Conservation (phyloP, 2,797 vertebrate species). For the Gymnodraco acuticeps region DNA sequence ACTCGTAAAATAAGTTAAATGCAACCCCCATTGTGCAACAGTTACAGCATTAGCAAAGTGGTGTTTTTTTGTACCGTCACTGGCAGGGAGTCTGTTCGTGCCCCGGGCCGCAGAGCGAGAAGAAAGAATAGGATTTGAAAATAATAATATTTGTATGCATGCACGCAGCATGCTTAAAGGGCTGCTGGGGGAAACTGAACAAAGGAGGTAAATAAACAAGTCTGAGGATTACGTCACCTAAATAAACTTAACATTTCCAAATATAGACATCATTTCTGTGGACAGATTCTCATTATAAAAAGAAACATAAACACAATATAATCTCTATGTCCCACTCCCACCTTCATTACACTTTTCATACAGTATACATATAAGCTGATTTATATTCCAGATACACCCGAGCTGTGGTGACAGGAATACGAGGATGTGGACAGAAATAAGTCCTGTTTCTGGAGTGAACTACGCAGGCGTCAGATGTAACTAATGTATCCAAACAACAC, state of each 20-base stretch:
- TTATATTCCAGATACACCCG: constrained; percentile 15
- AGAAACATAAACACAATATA: constrained; percentile 12
- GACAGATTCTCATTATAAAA: constrained; percentile 35
- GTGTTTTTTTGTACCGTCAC: constrained; percentile 51
- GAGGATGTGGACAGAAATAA: not conserved
- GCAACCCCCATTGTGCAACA: constrained; percentile 77
- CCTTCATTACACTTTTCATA: constrained; percentile 35
- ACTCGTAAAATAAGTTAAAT: constrained; percentile 78
- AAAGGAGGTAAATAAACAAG: constrained; percentile 60
- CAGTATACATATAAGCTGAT: constrained; percentile 12
- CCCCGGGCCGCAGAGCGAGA: constrained; percentile 46
- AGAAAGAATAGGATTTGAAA: constrained; percentile 61
- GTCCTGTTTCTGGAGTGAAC: not conserved
- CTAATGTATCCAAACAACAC: not conserved
- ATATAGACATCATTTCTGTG: constrained; percentile 50
- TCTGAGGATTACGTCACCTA: constrained; percentile 44
- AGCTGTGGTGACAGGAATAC: constrained; percentile 17
- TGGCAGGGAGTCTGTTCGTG: constrained; percentile 61
- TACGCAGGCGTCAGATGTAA: not conserved
- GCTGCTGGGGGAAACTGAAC: constrained; percentile 32
- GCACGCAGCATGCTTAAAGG: constrained; percentile 12
- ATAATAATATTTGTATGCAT: constrained; percentile 52
- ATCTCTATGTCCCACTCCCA: constrained; percentile 44
- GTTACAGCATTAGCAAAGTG: constrained; percentile 65
- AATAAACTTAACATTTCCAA: constrained; percentile 50